Evolutionary conservation across 2,888 invertebrate genomes (phyloP).

Genomic region (Psococerastis gibbosa): DNA sequence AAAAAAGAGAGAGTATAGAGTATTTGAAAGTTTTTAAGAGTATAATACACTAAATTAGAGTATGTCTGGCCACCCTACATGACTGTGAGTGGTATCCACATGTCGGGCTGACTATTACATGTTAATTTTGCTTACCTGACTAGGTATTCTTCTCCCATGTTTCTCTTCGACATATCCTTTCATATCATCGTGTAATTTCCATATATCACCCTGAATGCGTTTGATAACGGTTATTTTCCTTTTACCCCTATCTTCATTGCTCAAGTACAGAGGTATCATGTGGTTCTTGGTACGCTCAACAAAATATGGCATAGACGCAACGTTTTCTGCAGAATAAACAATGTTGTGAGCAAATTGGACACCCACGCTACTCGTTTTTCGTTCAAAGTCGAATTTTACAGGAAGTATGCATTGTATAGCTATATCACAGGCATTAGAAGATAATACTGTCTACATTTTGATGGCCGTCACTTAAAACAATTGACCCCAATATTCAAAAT

Average conservation of each 20-base stretch:
- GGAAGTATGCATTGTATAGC: neutral
- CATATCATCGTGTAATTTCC: conserved; percentile 52
- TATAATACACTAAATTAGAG: too few relatives aligned
- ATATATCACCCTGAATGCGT: conserved; percentile 70
- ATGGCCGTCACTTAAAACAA: neutral
- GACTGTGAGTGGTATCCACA: too few relatives aligned
- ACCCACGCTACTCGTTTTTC: too few relatives aligned
- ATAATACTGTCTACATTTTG: neutral
- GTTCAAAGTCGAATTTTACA: too few relatives aligned
- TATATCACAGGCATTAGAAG: neutral
- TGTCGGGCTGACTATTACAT: too few relatives aligned
- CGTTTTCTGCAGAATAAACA: conserved; percentile 12
- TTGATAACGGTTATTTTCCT: conserved; percentile 45
- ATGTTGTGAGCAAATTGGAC: neutral
- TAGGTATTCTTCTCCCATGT: conserved; percentile 30
- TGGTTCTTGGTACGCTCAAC: conserved; percentile 58
- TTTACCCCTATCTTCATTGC: conserved; percentile 34
- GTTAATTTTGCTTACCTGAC: neutral
- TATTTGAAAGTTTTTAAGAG: too few relatives aligned
- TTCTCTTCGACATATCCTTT: conserved; percentile 37
- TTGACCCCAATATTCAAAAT: neutral
- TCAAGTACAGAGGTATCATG: conserved; percentile 65
- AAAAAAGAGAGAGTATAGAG: too few relatives aligned
- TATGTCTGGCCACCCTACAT: too few relatives aligned
- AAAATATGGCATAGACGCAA: conserved; percentile 40